These are phyloP conservation scores for Penaeus chinensis DNA, from an alignment of 1,140 invertebrate species.

Conservation along the genomic window DNA sequence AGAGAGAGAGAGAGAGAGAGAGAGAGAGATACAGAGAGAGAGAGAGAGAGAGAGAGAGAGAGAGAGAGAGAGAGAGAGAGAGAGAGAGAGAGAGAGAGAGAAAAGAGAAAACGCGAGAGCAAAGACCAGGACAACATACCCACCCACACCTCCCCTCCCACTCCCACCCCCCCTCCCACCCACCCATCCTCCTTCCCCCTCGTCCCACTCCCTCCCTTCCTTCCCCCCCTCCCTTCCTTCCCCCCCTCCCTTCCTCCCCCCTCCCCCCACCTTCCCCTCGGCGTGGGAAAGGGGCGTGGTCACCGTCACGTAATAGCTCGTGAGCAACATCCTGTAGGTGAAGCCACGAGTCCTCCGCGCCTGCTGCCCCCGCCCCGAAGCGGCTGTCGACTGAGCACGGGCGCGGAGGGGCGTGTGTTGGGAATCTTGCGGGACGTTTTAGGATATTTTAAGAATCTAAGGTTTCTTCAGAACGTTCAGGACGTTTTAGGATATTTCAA, in stretches of 20 bases:
- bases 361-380: too few relatives aligned
- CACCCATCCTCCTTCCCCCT: neutral
- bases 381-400: too few relatives aligned
- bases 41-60: neutral
- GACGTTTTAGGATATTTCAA: too few relatives aligned
- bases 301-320: too few relatives aligned
- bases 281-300: too few relatives aligned
- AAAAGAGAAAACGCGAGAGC: neutral
- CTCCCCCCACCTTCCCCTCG: neutral
- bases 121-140: neutral
- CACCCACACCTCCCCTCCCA: neutral
- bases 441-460: too few relatives aligned
- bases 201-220: neutral
- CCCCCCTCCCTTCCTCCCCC: neutral
- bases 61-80: neutral
- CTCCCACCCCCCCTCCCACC: constrained; percentile 9
- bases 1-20: neutral
- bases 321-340: too few relatives aligned
- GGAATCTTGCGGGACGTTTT: too few relatives aligned
- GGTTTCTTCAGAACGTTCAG: too few relatives aligned
- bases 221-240: neutral
- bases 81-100: neutral
- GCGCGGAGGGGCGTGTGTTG: too few relatives aligned
- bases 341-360: too few relatives aligned
- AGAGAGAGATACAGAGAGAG: neutral